A percentile compares a stretch with the other conserved stretches of the same genome.
Evolutionary conservation across 92 coral and sea anemone genomes (phyloP).

Genomic region (Epizoanthus scotinus): DNA sequence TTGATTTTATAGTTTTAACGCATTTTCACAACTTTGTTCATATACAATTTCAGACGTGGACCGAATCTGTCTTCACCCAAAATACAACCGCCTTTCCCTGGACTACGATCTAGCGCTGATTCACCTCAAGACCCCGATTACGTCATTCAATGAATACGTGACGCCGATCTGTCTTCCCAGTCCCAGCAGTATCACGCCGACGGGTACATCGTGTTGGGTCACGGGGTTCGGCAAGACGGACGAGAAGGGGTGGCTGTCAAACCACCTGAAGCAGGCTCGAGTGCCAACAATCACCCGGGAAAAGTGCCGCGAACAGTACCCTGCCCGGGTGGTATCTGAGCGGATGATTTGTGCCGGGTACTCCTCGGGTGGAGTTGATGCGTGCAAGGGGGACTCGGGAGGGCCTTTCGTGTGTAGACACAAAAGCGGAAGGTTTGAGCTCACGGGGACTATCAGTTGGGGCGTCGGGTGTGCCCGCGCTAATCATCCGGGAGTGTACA

Average conservation of each 20-base stretch:
- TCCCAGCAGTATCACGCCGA: slow-evolving; percentile 24
- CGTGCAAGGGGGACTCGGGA: slow-evolving; percentile 89
- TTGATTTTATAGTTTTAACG: not conserved
- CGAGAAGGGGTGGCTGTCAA: slow-evolving; percentile 54
- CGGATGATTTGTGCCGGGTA: slow-evolving; percentile 84
- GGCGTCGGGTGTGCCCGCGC: slow-evolving; percentile 83
- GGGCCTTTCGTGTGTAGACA: slow-evolving; percentile 84
- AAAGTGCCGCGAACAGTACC: slow-evolving; percentile 63
- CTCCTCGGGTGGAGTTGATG: slow-evolving; percentile 69
- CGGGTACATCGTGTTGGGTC: slow-evolving; percentile 15
- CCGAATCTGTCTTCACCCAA: slow-evolving; percentile 72
- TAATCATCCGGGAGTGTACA: slow-evolving; percentile 74
- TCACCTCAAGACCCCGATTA: slow-evolving; percentile 58
- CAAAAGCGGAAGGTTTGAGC: slow-evolving; percentile 45
- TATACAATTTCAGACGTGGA: slow-evolving; percentile 59
- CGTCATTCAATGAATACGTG: slow-evolving; percentile 58
- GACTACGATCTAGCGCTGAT: slow-evolving; percentile 72
- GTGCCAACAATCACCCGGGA: slow-evolving; percentile 55
- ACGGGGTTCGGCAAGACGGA: slow-evolving; percentile 40
- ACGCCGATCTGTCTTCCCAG: slow-evolving; percentile 75
- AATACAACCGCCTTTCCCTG: slow-evolving; percentile 55
- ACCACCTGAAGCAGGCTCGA: slow-evolving; percentile 65
- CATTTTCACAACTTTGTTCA: not conserved
- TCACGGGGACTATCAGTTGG: slow-evolving; percentile 80
- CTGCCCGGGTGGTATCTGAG: slow-evolving; percentile 51